phyloP scores from a whole-genome alignment of 2,113 vertebrate genomes.

The Protobothrops mucrosquamatus region DNA sequence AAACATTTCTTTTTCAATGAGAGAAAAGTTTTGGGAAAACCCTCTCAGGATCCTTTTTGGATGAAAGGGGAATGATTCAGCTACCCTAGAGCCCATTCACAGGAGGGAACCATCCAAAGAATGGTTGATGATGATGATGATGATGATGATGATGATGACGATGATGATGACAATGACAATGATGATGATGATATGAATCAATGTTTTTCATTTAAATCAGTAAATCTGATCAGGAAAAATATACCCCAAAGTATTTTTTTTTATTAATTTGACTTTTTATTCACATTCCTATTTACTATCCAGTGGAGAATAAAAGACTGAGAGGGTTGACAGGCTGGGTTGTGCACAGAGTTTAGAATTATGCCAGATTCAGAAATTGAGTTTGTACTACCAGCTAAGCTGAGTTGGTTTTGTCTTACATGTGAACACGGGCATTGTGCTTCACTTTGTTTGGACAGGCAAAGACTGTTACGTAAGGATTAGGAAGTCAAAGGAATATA shows the following conservation, averaged over 20 bases:
- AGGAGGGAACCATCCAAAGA: background rate
- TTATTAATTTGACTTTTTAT: background rate
- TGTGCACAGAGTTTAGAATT: background rate
- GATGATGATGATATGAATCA: background rate
- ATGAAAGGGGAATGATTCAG: background rate
- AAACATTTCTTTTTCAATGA: background rate
- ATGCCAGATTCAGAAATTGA: background rate
- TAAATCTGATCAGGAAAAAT: background rate
- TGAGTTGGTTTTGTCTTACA: background rate
- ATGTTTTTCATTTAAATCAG: background rate
- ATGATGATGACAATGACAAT: background rate
- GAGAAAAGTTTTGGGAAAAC: background rate
- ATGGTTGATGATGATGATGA: background rate
- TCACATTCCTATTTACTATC: background rate
- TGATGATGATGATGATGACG: background rate
- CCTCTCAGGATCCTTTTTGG: background rate
- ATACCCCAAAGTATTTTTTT: background rate
- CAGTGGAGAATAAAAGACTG: background rate
- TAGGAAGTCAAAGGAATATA: background rate
- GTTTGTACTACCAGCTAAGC: background rate
- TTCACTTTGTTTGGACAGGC: background rate
- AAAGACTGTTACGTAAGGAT: background rate
- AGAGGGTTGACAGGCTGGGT: background rate
- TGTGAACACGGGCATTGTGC: background rate
- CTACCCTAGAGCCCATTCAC: background rate